Evolutionary conservation across 2,113 vertebrate species (phyloP), one percentile per base, ranked within the genome.

Genomic region (Mirounga angustirostris): DNA sequence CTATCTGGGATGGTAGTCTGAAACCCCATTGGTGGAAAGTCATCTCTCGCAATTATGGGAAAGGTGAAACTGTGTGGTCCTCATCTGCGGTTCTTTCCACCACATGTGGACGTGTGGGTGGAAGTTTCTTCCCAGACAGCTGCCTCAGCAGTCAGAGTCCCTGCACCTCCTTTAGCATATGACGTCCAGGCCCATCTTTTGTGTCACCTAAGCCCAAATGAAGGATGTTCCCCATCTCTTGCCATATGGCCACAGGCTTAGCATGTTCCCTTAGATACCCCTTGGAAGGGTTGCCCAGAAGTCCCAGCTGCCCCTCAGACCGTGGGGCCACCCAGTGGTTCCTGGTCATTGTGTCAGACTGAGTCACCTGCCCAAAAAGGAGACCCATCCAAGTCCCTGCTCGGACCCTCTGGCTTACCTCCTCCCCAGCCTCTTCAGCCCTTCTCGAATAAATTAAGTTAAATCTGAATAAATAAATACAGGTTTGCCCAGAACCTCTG

Each of bases 281-380:
- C 28, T 40, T 19, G 54, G 78, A 52, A 14, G 73, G 61, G n/a
- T 52, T 4, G 2, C 30, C 33, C 16, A 40, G 22, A 24, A 46
- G 46, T 63, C 58, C 21, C 28, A 78, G 40, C 26, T 81, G 18
- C 56, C 13, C 10, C 54, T 33, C 18, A 18, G 26, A 26, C 61
- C 1, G 0, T 30, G 16, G 73, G n/a, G 56, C 65, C 24, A 52
- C 36, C 46, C 1, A 14, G 1, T 0, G 3, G 9, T 43, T 50
- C 61, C 19, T n/a, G 1, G 19, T 33, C 73, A 26, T 30, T 19
- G 4, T 50, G 13, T 43, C 9, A 1, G 26, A 59, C 0, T 22
- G 21, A 30, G n/a, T 84, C 40, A 4, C 33, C 10, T 9, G 18
- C 18, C 67, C 7, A 54, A 36, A 73, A 69, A 63, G 74, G 90